Evolutionary conservation across 2,797 vertebrate species (phyloP), one percentile per base, ranked within the genome.

Genomic region (Microctenopoma steveboyesi): DNA sequence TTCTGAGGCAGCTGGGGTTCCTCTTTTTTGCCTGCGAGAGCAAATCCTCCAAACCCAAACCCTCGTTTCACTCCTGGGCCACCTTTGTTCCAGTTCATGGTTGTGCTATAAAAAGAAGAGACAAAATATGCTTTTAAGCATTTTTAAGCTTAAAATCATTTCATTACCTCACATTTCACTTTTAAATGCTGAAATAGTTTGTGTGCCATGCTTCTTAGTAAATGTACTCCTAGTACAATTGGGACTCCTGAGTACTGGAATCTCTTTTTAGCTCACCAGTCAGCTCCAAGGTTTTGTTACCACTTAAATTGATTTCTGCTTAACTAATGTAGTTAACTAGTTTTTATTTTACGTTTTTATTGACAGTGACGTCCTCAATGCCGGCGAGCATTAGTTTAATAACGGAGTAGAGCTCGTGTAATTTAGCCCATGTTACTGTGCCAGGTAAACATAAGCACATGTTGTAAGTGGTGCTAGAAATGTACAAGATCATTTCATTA

Each of bases 31-130:
- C 89, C 89, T 5, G 76, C 82, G 22, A 99, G 96, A 43, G 96
- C 94, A 92, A 99, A 99, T 0, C 98, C 98, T 71, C 98, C 98
- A 85, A 99, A 99, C 3, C 98, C 98, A 85, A 99, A 99, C 33
- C 98, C 98, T 79, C 98, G 94, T 88, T 99, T 99, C 1, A 95
- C 95, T 49, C 95, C 95, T 1, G 95, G 95, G 30, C 98, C 97
- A 33, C 98, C 98, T 93, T 99, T 99, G 87, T 94, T 99, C 98
- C 98, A 99, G 87, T 99, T 99, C 98, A 99, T 99, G 78, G 56
- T 86, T 92, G 7, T 76, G 74, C 74, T 78, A 72, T 64, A 5
- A 30, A 73, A 64, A 79, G 7, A 57, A 64, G 0, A 51, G 5
- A 1, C 28, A 12, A 45, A 35, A 46, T 2, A 62, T 28, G 1